A percentile compares a stretch with the other conserved stretches of the same genome.
Evolutionary conservation across 2,888 invertebrate genomes (phyloP).

Genomic region (Rutpela maculata): DNA sequence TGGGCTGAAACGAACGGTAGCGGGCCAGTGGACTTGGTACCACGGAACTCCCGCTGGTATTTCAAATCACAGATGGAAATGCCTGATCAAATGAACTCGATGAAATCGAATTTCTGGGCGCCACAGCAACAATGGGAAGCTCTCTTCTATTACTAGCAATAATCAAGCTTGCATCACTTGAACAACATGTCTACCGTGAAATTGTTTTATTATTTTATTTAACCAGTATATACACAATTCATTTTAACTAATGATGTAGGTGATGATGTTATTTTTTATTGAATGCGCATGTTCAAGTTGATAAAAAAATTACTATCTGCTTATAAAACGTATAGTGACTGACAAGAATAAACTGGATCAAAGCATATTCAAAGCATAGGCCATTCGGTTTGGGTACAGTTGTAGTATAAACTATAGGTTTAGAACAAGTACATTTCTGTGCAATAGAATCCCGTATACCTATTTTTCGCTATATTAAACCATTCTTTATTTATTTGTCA

Average conservation of each 20-base stretch:
- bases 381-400: neutral
- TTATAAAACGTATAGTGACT: neutral
- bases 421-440: neutral
- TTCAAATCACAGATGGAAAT: conserved; percentile 54
- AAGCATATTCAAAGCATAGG: neutral
- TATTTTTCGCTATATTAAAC: too few species aligned
- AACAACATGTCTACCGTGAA: conserved; percentile 55
- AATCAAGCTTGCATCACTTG: conserved; percentile 51
- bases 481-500: too few species aligned
- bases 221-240: conserved; percentile 48
- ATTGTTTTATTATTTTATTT: conserved; percentile 54
- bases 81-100: conserved; percentile 41
- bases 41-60: conserved; percentile 51
- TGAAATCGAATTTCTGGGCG: conserved; percentile 43
- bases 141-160: conserved; percentile 47
- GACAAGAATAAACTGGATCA: neutral
- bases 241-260: conserved; percentile 52
- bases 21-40: conserved; percentile 44
- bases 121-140: conserved; percentile 52
- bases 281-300: neutral
- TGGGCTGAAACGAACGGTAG: conserved; percentile 51
- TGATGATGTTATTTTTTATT: conserved; percentile 32
- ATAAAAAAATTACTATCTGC: neutral
- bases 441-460: too few species aligned
- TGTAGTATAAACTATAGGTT: neutral